Base-by-base conservation (phyloP, 1,140 invertebrate genomes). In the Drosophila dunni region DNA sequence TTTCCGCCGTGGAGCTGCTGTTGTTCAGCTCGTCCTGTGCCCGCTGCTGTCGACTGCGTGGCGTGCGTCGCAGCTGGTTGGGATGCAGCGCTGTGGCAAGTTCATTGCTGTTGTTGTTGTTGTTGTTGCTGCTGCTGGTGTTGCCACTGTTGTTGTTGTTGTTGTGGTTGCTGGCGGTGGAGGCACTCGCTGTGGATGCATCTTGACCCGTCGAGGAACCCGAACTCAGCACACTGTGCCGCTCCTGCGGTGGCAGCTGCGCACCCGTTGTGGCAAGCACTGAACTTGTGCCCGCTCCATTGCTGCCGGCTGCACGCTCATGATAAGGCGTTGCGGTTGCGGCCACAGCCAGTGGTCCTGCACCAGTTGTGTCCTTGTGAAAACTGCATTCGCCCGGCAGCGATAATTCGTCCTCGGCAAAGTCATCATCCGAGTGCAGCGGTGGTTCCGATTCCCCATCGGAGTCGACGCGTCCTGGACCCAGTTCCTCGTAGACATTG, bases 401-500 rank as follows among this genome's bases (percentile, higher is more conserved):
- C 83, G 92, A 95, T 15, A 95, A 90, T 81, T 95, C 95, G 78
- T 96, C 95, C 89, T 95, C 95, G 66, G 95, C 95, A 73, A 95
- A 95, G 69, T 95, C 95, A 70, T 96, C 95, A 80, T 95, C 95
- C 85, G 94, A 95, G 61, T 92, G 93, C 1, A 93, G 90, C 20
- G 94, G 94, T 44, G 93, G 94, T 15, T 95, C 95, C 46, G 93
- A 94, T 15, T 95, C 95, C 64, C 93, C 94, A 66, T 95, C 94
- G 40, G 94, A 94, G 78, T 95, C 94, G 0, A 74, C 85, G 74
- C 94, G 95, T 10, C 81, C 91, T 0, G 91, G 88, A 0, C 91
- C 91, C 50, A 96, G 93, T 89, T 96, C 95, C 91, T 96, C 95
- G 92, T 96, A 96, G 29, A 96, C 95, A 60, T 95, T 95, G 80